These are phyloP conservation scores for Mormoops blainvillei DNA, from an alignment of 2,113 vertebrate species.

Conservation along the genomic window DNA sequence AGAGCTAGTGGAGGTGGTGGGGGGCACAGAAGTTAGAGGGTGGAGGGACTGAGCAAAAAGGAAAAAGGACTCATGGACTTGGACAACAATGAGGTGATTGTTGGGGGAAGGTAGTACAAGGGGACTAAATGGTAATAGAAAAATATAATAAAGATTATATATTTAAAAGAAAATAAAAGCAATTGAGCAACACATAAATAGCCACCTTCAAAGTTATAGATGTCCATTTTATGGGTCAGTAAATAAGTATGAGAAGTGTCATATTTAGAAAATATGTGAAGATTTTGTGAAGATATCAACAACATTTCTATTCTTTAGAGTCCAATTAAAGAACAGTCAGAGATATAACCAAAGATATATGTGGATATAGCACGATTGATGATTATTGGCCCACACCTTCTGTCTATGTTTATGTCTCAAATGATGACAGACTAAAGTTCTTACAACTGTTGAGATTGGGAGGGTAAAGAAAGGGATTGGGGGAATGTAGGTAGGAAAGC, in stretches of 20 bases:
- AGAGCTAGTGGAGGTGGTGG: no score
- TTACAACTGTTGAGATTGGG: not conserved
- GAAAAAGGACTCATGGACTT: no score
- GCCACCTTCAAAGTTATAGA: not conserved
- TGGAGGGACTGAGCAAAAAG: no score
- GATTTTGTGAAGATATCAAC: not conserved
- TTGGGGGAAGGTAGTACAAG: no score
- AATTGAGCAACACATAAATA: no score
- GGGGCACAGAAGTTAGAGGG: no score
- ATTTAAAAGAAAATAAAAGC: no score
- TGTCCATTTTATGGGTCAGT: not conserved
- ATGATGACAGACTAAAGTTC: not conserved
- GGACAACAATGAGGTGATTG: no score
- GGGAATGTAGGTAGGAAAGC: not conserved
- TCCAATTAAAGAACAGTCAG: not conserved
- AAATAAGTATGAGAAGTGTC: not conserved
- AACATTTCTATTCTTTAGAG: not conserved
- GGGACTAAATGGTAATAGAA: no score
- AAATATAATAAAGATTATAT: no score
- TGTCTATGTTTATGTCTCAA: not conserved
- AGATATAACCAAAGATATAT: not conserved
- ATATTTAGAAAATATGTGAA: not conserved
- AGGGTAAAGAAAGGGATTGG: not conserved
- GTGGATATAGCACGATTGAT: not conserved
- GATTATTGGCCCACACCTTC: not conserved